Percentiles rank a stretch among this genome's conserved stretches.
These are phyloP conservation scores for Tragelaphus scriptus DNA, from an alignment of 2,113 vertebrate genomes.

Conservation along the genomic window DNA sequence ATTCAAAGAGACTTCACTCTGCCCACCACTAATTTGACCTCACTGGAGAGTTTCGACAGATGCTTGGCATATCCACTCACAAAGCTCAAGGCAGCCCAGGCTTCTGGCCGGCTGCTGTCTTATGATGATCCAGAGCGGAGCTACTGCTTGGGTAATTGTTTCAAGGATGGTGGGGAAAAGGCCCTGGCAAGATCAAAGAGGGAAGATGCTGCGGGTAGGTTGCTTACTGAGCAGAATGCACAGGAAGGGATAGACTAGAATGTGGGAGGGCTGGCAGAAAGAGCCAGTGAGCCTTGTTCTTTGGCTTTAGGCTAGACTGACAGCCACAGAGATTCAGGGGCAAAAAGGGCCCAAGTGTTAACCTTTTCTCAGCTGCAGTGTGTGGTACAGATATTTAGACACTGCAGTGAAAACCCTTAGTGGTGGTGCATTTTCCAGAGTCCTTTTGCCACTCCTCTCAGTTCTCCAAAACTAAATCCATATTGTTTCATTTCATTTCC, in stretches of 20 bases:
- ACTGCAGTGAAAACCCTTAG: neutral
- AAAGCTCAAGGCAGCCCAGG: constrained; percentile 45
- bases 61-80: constrained; percentile 62
- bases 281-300: constrained; percentile 25
- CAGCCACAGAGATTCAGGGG: neutral
- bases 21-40: constrained; percentile 54
- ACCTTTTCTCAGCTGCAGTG: neutral
- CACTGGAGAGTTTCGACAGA: constrained; percentile 53
- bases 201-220: constrained; percentile 54
- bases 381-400: neutral
- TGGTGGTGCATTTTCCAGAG: neutral
- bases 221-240: constrained; percentile 33
- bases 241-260: constrained; percentile 27
- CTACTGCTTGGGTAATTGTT: constrained; percentile 59
- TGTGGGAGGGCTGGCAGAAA: constrained; percentile 38
- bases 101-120: constrained; percentile 61
- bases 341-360: constrained; percentile 26
- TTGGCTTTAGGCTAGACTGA: constrained; percentile 32
- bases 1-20: constrained; percentile 18
- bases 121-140: constrained; percentile 52
- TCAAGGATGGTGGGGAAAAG: constrained; percentile 61
- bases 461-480: neutral
- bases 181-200: constrained; percentile 47
- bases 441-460: neutral
- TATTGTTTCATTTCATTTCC: neutral